Conservation (phyloP, 2,797 vertebrate genomes). For the Antrozous pallidus region DNA sequence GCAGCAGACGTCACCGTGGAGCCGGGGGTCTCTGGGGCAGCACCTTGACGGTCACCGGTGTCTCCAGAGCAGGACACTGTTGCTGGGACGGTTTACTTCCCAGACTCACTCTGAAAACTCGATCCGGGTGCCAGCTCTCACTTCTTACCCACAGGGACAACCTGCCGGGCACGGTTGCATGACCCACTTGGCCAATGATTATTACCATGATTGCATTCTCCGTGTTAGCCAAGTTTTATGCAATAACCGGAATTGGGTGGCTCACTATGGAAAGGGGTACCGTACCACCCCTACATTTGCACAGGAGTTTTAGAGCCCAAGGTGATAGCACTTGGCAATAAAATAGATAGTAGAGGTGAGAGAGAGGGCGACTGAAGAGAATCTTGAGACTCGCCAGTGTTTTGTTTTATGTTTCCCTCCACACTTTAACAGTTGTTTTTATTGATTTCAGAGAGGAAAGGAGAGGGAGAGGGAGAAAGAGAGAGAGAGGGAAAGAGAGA, state of each 20-base stretch:
- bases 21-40: neutral
- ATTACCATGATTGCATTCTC: neutral
- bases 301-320: neutral
- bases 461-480: too few species aligned
- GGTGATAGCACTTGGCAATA: neutral
- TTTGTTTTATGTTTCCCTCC: too few species aligned
- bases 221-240: neutral
- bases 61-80: neutral
- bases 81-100: neutral
- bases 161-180: neutral
- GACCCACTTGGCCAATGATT: neutral
- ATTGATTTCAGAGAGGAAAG: too few species aligned
- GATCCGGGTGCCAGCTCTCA: neutral
- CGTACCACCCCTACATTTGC: neutral
- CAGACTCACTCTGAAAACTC: neutral
- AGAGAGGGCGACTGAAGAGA: neutral
- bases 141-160: neutral
- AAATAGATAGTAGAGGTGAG: neutral
- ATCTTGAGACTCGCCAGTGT: neutral
- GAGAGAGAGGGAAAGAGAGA: too few species aligned
- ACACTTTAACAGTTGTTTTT: too few species aligned
- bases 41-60: neutral
- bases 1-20: fast-evolving
- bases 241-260: neutral
- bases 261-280: neutral